phyloP scores from a whole-genome alignment of 2,113 vertebrate genomes.

The Gorilla gorilla region DNA sequence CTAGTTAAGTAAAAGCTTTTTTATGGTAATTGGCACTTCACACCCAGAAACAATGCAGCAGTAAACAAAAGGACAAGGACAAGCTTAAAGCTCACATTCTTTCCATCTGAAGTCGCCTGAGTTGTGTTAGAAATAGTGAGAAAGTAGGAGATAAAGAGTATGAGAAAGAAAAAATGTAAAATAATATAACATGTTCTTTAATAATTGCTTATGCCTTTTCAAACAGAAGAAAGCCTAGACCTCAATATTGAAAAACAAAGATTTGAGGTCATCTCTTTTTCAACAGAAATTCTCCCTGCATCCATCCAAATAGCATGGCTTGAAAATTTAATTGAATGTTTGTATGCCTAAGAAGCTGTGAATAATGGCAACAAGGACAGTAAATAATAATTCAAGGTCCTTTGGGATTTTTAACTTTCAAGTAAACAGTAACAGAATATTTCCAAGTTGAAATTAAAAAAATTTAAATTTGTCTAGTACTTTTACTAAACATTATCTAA shows the following conservation, averaged over 20 bases:
- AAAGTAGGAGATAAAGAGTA: not conserved
- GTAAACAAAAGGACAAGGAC: not conserved
- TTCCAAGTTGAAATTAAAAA: slow-evolving; percentile 14
- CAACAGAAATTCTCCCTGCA: slow-evolving; percentile 47
- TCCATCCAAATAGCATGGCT: slow-evolving; percentile 13
- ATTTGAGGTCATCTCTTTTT: slow-evolving; percentile 51
- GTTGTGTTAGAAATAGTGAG: not conserved
- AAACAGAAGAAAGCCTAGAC: slow-evolving; percentile 3
- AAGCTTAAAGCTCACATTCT: not conserved
- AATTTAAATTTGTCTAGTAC: not conserved
- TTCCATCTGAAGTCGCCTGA: not conserved
- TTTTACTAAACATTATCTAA: not conserved
- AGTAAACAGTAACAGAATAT: slow-evolving; percentile 18
- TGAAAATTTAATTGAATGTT: slow-evolving; percentile 73
- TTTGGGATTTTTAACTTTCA: slow-evolving; percentile 57
- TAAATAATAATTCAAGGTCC: slow-evolving; percentile 69
- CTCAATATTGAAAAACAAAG: slow-evolving; percentile 31
- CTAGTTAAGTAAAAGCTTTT: slow-evolving; percentile 40
- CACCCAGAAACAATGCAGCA: not conserved
- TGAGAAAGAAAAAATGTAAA: not conserved
- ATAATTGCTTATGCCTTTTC: slow-evolving; percentile 55
- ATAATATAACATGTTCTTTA: not conserved
- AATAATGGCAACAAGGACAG: slow-evolving; percentile 49
- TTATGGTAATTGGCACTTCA: not conserved
- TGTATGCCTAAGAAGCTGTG: slow-evolving; percentile 51